Conservation (phyloP, 2,797 vertebrate genomes). For the Syndactyla subalaris region DNA sequence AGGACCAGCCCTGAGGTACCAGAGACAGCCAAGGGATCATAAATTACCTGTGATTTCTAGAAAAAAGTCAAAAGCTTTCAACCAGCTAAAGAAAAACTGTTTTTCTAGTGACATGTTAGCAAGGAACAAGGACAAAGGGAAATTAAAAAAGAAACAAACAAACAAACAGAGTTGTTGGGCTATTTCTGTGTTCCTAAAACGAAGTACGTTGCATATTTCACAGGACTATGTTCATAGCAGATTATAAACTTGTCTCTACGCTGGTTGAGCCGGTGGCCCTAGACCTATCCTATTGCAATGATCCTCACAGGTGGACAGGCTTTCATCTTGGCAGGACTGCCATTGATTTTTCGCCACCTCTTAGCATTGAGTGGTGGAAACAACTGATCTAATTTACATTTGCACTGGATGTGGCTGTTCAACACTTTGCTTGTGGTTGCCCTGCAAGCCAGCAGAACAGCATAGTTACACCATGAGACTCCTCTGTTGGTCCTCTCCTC, state of each 20-base stretch:
- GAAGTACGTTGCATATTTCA: not conserved
- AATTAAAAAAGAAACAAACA: not conserved
- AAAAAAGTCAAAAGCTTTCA: not conserved
- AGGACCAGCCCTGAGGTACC: not conserved
- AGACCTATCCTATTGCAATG: not conserved
- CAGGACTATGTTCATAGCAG: not conserved
- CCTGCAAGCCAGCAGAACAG: not conserved
- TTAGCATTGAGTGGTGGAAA: not conserved
- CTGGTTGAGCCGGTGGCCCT: not conserved
- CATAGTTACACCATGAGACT: fast-evolving
- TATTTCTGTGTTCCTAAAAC: not conserved
- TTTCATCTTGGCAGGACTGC: not conserved
- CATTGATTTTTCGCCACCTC: not conserved
- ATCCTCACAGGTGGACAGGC: not conserved
- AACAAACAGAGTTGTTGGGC: not conserved
- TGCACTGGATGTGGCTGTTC: not conserved
- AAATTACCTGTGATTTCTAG: not conserved
- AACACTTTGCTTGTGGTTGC: not conserved
- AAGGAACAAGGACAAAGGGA: not conserved
- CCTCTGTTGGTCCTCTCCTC: fast-evolving
- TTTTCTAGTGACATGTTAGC: not conserved
- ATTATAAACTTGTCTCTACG: not conserved
- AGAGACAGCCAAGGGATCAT: not conserved
- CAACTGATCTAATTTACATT: not conserved
- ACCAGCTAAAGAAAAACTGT: not conserved